These are phyloP conservation scores for Drosophila cracens DNA, from an alignment of 2,888 invertebrate species.

Conservation along the genomic window DNA sequence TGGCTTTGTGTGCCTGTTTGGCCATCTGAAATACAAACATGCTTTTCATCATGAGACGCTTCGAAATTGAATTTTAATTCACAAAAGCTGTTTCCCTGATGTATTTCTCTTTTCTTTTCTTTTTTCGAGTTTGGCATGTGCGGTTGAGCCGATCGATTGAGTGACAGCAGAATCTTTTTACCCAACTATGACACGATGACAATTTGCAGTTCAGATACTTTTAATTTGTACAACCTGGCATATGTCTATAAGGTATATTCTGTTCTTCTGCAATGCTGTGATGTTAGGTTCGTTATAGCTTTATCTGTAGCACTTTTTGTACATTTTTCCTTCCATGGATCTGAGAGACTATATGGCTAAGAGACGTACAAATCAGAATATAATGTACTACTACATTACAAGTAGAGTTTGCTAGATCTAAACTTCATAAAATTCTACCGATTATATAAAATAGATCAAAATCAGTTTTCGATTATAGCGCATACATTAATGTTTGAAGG, in stretches of 20 bases:
- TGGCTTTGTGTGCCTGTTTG: conserved; percentile 47
- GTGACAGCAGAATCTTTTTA: conserved; percentile 11
- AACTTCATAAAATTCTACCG: background rate
- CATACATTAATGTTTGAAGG: too few relatives aligned
- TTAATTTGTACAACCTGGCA: background rate
- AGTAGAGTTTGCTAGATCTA: background rate
- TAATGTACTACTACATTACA: background rate
- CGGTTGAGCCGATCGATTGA: conserved; percentile 15
- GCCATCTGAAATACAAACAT: conserved; percentile 72
- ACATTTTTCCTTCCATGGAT: background rate
- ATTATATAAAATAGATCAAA: background rate
- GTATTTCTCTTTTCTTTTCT: background rate
- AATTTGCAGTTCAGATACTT: background rate
- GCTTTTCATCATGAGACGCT: conserved; percentile 72
- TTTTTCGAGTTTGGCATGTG: conserved; percentile 8
- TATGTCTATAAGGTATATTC: background rate
- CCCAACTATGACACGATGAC: conserved; percentile 17
- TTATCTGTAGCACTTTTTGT: background rate
- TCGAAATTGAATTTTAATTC: conserved; percentile 82
- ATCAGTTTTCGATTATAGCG: background rate
- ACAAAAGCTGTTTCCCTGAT: conserved; percentile 58
- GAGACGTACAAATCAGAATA: background rate
- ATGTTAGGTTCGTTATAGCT: background rate
- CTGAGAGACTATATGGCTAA: background rate
- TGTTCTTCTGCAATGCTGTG: conserved; percentile 7